phyloP scores from a whole-genome alignment of 2,797 vertebrate species.

The Argentina silus region DNA sequence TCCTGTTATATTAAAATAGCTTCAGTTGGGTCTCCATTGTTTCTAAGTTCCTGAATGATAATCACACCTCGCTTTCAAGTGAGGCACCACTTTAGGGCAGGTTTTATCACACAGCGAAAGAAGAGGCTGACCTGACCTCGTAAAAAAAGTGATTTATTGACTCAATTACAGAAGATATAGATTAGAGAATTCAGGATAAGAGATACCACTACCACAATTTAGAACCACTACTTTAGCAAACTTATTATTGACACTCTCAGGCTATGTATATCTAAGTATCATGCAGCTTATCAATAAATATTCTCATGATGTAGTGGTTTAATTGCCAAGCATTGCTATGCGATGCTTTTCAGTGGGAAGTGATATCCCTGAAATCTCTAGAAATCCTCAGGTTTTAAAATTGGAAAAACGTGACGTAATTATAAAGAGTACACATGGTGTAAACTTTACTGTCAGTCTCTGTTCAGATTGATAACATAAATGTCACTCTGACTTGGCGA shows the following conservation, averaged over 20 bases:
- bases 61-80: too few species aligned
- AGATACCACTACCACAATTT: too few species aligned
- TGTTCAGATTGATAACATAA: background rate
- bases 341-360: too few species aligned
- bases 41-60: conserved; percentile 19
- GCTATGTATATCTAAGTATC: too few species aligned
- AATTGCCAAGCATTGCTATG: too few species aligned
- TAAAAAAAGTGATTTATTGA: background rate
- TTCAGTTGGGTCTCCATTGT: background rate
- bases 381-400: background rate
- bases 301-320: too few species aligned
- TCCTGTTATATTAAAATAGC: background rate
- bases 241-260: too few species aligned
- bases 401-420: background rate
- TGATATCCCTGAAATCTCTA: too few species aligned
- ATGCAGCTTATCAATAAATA: too few species aligned
- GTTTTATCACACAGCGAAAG: conserved; percentile 19
- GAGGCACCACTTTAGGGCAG: background rate
- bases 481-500: background rate
- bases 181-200: background rate
- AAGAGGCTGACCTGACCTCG: conserved; percentile 35
- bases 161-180: background rate
- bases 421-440: background rate
- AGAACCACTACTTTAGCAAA: too few species aligned
- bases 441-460: too few species aligned